Evolutionary conservation across 2,888 invertebrate species (phyloP), one percentile per base, ranked within the genome.

Genomic region (Cryptus viduatorius): DNA sequence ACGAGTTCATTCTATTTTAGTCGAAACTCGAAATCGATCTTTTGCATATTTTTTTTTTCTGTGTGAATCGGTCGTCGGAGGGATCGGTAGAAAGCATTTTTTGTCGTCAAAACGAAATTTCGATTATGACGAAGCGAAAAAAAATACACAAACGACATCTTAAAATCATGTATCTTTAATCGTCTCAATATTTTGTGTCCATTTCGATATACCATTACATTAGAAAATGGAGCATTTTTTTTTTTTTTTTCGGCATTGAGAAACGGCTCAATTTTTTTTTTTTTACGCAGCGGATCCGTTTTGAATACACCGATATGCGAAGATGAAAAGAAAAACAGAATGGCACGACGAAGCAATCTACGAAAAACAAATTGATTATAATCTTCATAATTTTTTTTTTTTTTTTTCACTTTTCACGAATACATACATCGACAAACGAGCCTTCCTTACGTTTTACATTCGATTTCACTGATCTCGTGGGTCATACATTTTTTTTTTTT

Each of bases 291-390:
- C 61, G 46, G 48, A 4, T n/a, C 24, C 61, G 46, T 59, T 46
- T 73, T 46, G 46, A n/a, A 29, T 42, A 29, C 8, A 29, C 10
- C 64, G 50, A 16, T 75, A 42, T 37, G 64, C 50, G 50, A 75
- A 75, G 68, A 64, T 29, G 14, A 42, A 48, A 71, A 12, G 46
- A 19, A 46, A 68, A 77, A 44, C 12, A 44, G 48, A 77, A 82
- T 82, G 82, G 82, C 82, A 82, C 82, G 67, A 72, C 65, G 77
- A 69, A 77, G 69, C 56, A 37, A 67, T 76, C 64, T 64, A 75
- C 75, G 37, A 10, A 61, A 59, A 67, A 59, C 46, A 14, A 67
- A 44, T 71, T 48, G 61, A 79, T 79, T 79, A 79, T 37, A 69
- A 69, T 69, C n/a, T 44, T 71, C 44, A 61, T 37, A 1, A 1